Evolutionary conservation across 2,888 invertebrate genomes (phyloP), one percentile per base, ranked within the genome.

Genomic region (Zootermopsis nevadensis): DNA sequence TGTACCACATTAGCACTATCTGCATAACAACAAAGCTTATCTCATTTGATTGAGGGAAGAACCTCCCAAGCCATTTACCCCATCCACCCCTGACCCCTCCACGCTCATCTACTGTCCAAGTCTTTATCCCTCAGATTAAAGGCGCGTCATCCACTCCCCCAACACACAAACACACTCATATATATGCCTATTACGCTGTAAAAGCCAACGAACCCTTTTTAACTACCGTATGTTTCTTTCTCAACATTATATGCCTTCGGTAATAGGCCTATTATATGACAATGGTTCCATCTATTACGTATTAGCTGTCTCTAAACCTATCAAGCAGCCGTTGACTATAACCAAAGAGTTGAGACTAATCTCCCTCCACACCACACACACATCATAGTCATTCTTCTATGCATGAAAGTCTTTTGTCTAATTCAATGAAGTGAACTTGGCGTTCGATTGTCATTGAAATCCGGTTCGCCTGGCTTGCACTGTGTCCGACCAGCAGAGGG

Each of bases 251-350:
- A 30, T 31, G 53, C 31, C 53, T 24, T 55, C 53, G 77, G 82
- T 82, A 82, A 82, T 82, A 31, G 82, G 42, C 82, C 77, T 69
- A 82, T 82, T 77, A 82, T 82, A 69, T 82, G 82, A 82, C 82
- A 77, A 69, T 77, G 30, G 66, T 79, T 35, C 79, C 79, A 79
- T 79, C 66, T 35, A 79, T 79, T 79, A 79, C 79, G 66, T 66
- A 79, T 79, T 79, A 79, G 38, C 60, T 79, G 60, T 79, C 77
- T 55, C 53, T 55, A 77, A 77, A 77, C 53, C 77, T 38, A 77
- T 77, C 77, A 27, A 55, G 53, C 77, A 77, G 35, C 38, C 42
- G 38, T 38, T 48, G 77, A 77, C 77, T 42, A 27, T 77, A 77
- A 42, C 48, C 30, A 55, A 27, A 77, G 77, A 48, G 77, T 42